phyloP scores from a whole-genome alignment of 2,888 invertebrate genomes.

The Bursaphelenchus okinawaensis region DNA sequence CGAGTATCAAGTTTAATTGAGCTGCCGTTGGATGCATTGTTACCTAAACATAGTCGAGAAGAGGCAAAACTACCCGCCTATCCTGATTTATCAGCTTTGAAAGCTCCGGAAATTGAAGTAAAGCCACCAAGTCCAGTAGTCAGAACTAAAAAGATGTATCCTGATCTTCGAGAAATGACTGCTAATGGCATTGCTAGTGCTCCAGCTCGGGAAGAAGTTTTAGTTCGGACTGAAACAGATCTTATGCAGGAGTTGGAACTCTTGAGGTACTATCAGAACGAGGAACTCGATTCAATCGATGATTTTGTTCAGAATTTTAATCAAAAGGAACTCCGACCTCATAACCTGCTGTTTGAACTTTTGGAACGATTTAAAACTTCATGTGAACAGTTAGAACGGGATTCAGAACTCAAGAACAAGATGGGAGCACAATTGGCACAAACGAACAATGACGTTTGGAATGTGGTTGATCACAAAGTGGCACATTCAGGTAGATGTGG shows the following conservation, averaged over 20 bases:
- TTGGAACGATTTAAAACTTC: slow-evolving; percentile 29
- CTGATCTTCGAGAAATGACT: background rate
- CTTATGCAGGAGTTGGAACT: slow-evolving; percentile 46
- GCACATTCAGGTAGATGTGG: slow-evolving; percentile 41
- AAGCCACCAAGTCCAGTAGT: background rate
- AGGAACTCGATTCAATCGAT: slow-evolving; percentile 48
- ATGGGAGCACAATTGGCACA: slow-evolving; percentile 5
- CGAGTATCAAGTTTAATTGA: background rate
- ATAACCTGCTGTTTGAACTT: slow-evolving; percentile 35
- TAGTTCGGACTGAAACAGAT: slow-evolving; percentile 51
- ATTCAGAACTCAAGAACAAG: slow-evolving; percentile 16
- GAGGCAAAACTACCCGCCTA: slow-evolving; percentile 21
- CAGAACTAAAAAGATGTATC: background rate
- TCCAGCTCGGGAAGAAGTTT: background rate
- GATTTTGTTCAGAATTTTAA: slow-evolving; percentile 48
- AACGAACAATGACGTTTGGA: slow-evolving; percentile 44
- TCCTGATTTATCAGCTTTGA: background rate
- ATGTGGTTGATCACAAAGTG: slow-evolving; percentile 9
- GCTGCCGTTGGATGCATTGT: slow-evolving; percentile 4
- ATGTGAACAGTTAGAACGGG: slow-evolving; percentile 20
- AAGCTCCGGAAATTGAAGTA: background rate
- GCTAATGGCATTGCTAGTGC: no score
- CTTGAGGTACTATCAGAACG: slow-evolving; percentile 49
- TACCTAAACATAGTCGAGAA: slow-evolving; percentile 3
- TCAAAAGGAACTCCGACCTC: slow-evolving; percentile 38